Conservation (phyloP, 2,888 invertebrate species). For the Brenthis hecate region DNA sequence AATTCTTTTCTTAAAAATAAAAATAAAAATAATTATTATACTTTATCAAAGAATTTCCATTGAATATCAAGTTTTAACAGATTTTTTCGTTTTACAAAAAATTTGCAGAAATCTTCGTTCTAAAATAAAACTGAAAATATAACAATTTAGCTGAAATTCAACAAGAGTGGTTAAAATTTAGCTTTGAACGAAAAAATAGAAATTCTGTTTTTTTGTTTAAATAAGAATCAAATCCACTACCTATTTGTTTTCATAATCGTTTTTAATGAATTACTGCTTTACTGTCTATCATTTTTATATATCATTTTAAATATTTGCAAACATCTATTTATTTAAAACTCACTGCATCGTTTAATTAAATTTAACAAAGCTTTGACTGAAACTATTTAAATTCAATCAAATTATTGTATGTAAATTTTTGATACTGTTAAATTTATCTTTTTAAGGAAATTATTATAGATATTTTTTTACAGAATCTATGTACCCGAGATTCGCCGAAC, state of each 20-base stretch:
- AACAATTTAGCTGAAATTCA: not conserved
- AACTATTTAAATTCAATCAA: too few relatives aligned
- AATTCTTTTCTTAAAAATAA: too few relatives aligned
- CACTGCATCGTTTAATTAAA: not conserved
- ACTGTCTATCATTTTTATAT: not conserved
- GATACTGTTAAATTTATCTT: not conserved
- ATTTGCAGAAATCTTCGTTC: not conserved
- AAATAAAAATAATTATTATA: too few relatives aligned
- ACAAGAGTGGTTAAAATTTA: not conserved
- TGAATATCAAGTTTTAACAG: not conserved
- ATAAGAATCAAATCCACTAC: not conserved
- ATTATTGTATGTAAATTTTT: not conserved
- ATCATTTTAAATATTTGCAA: not conserved
- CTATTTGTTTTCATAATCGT: not conserved
- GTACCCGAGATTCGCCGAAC: conserved; percentile 92
- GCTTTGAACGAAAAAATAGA: not conserved
- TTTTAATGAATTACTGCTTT: not conserved
- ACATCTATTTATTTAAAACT: not conserved
- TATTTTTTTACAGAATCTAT: conserved; percentile 81
- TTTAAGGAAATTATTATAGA: conserved; percentile 35
- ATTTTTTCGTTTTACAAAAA: not conserved
- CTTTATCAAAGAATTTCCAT: not conserved
- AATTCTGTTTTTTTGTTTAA: not conserved
- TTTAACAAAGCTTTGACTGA: not conserved
- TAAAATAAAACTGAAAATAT: not conserved